phyloP scores from a whole-genome alignment of 2,113 vertebrate species.

The Lophochroa leadbeateri region DNA sequence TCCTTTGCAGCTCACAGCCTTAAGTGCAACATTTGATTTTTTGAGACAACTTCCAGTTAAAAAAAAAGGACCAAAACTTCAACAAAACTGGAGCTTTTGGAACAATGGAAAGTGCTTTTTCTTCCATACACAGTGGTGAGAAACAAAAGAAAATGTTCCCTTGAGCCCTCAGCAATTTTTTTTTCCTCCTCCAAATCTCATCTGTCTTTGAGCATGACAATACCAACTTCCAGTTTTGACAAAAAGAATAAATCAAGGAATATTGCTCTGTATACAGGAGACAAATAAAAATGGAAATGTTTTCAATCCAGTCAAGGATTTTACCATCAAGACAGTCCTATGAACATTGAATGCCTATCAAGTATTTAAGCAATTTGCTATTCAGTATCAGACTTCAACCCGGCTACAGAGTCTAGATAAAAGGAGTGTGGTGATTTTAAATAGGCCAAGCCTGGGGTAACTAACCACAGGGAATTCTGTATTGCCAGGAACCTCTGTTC shows the following conservation, averaged over 20 bases:
- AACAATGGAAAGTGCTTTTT: background rate
- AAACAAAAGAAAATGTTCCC: background rate
- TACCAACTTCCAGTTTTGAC: background rate
- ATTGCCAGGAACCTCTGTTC: background rate
- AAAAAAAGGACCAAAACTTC: background rate
- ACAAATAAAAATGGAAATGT: background rate
- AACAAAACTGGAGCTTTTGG: background rate
- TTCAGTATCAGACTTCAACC: background rate
- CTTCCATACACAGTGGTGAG: background rate
- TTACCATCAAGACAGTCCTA: background rate
- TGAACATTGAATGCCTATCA: background rate
- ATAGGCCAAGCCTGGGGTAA: background rate
- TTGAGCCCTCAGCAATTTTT: background rate
- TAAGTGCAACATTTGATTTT: background rate
- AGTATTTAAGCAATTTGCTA: background rate
- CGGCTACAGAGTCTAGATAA: background rate
- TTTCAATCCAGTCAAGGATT: conserved; percentile 5
- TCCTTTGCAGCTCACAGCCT: background rate
- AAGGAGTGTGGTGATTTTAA: background rate
- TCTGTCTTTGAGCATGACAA: background rate
- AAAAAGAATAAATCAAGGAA: conserved; percentile 4
- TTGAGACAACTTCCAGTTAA: background rate
- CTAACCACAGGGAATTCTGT: background rate
- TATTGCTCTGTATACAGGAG: background rate
- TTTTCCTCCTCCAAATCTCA: background rate